Percentiles rank a stretch among this genome's conserved stretches.
These are phyloP conservation scores for Bombyx mandarina DNA, from an alignment of 1,140 invertebrate species.

Conservation along the genomic window DNA sequence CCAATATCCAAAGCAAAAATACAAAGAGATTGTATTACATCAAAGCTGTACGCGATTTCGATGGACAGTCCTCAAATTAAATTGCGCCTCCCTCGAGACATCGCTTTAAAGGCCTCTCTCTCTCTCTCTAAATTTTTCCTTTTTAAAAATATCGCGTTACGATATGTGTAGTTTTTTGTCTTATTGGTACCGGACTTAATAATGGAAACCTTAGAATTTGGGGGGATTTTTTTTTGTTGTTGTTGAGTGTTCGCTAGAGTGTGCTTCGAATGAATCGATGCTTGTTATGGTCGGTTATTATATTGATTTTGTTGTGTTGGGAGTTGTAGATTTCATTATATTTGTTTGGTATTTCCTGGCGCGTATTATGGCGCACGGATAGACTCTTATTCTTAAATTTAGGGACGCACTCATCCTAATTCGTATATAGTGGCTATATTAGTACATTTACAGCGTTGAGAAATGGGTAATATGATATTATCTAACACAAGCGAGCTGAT, in stretches of 20 bases:
- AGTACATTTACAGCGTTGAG: no score
- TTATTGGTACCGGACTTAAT: constrained; percentile 10
- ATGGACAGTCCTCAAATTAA: constrained; percentile 31
- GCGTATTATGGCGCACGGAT: no score
- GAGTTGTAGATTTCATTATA: no score
- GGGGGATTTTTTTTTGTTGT: constrained; percentile 4
- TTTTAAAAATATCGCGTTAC: constrained; percentile 36
- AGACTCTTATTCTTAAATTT: no score
- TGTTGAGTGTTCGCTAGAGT: not conserved
- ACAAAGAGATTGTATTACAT: constrained; percentile 29
- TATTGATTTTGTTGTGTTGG: no score
- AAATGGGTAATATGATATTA: no score
- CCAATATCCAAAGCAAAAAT: constrained; percentile 21
- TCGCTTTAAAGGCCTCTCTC: constrained; percentile 31
- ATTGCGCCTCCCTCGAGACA: constrained; percentile 22
- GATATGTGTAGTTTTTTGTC: constrained; percentile 22
- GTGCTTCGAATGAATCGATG: no score
- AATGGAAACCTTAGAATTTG: constrained; percentile 12
- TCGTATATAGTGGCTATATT: no score
- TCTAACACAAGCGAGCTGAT: no score
- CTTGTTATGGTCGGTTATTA: no score
- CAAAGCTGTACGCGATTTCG: constrained; percentile 38
- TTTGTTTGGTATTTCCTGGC: no score
- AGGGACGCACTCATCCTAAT: no score
- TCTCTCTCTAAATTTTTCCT: constrained; percentile 23